Base-by-base conservation (phyloP, 2,888 invertebrate species). In the Antheraea assamensis region DNA sequence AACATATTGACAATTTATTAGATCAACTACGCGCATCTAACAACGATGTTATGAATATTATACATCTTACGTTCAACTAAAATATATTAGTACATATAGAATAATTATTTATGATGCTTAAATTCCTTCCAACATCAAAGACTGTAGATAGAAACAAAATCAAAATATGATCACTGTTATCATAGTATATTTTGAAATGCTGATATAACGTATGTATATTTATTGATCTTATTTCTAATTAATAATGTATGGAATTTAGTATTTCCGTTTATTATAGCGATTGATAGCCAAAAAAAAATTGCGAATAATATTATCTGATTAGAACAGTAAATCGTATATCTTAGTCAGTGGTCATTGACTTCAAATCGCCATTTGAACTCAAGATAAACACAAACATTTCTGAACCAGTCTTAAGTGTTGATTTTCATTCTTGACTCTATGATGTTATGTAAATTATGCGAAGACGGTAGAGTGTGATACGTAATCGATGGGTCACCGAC, bases 401-500 rank as follows among this genome's bases (percentile, higher is more conserved):
- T 87, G 85, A 88, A 91, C 92, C 86, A 83, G 89, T 88, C 89
- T 88, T 79, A 87, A 90, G 88, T 92, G 88, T 92, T 88, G 89
- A 86, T 91, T 82, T 91, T 89, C 81, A 85, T 83, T 87, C 87
- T 91, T 88, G 87, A 85, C 82, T 89, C 85, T 90, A 92, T 91
- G 91, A 87, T 90, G 92, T 94, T 94, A 94, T 94, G 94, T 92
- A 91, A 94, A 94, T 94, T 88, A 89, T 82, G 85, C 85, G 86
- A 88, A 91, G 87, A 88, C 85, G 80, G 82, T 87, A 42, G 89
- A 90, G 90, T 87, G 84, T 87, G 84, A 92, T 91, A 91, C 87
- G 87, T 89, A 87, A 90, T 92, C 85, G 82, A 87, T 87, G 84
- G 93, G 90, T 94, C 93, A 85, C 76, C 87, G 92, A 92, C 92